These are phyloP conservation scores for Sisor rabdophorus DNA, from an alignment of 2,113 vertebrate genomes.

Conservation along the genomic window DNA sequence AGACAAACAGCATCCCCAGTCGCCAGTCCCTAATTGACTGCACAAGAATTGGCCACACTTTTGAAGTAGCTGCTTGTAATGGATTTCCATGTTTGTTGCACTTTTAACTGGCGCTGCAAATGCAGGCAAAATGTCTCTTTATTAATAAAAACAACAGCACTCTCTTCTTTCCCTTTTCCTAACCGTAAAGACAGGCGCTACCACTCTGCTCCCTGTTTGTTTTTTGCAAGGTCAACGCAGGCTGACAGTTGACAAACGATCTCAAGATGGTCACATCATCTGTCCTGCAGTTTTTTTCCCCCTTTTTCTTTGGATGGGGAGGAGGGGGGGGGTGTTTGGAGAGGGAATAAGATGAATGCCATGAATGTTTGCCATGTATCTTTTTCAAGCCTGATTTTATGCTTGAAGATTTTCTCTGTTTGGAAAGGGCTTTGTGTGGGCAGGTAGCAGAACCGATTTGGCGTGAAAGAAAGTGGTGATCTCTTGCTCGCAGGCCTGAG, in stretches of 20 bases:
- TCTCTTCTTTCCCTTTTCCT: slow-evolving; percentile 24
- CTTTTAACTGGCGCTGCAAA: slow-evolving; percentile 82
- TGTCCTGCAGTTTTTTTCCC: slow-evolving; percentile 67
- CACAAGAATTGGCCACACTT: slow-evolving; percentile 85
- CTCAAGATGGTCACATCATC: slow-evolving; percentile 76
- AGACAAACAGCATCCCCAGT: slow-evolving; percentile 69
- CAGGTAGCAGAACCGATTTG: slow-evolving; percentile 58
- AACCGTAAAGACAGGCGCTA: slow-evolving; percentile 65
- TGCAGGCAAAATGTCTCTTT: slow-evolving; percentile 83
- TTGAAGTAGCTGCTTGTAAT: slow-evolving; percentile 79
- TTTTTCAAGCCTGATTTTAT: slow-evolving; percentile 49
- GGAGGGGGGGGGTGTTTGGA: neutral
- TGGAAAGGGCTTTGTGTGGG: slow-evolving; percentile 29
- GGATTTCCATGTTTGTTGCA: slow-evolving; percentile 88
- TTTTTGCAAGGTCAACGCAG: slow-evolving; percentile 77
- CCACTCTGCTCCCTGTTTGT: slow-evolving; percentile 54
- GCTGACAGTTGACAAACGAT: slow-evolving; percentile 77
- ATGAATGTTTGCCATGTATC: slow-evolving; percentile 51
- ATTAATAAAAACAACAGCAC: slow-evolving; percentile 73
- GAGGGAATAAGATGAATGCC: slow-evolving; percentile 60
- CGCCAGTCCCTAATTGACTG: slow-evolving; percentile 80
- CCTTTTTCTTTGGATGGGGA: neutral
- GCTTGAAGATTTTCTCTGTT: slow-evolving; percentile 45
- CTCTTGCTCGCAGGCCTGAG: slow-evolving; percentile 54
- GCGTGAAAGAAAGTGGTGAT: slow-evolving; percentile 41